Conservation (phyloP, 2,888 invertebrate species). For the Lithosia quadra region DNA sequence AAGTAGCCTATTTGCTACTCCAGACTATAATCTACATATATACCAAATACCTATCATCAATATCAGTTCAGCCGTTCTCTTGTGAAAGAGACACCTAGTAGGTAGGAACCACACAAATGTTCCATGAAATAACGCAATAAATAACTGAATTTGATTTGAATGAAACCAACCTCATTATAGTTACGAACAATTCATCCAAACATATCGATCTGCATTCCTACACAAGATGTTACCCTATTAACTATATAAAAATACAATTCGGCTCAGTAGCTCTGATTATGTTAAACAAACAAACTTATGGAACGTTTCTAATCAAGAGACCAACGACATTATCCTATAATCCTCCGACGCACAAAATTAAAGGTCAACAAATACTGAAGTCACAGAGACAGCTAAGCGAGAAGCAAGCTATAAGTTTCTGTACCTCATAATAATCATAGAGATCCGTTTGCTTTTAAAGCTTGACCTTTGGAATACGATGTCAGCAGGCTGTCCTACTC, state of each 20-base stretch:
- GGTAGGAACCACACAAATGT: no score
- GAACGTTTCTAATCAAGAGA: constrained; percentile 41
- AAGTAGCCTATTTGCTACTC: no score
- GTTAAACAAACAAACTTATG: constrained; percentile 42
- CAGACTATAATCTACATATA: no score
- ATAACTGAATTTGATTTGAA: background rate
- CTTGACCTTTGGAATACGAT: no score
- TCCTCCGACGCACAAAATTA: constrained; percentile 46
- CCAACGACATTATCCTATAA: constrained; percentile 39
- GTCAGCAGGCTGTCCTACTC: no score
- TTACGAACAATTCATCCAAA: constrained; percentile 10
- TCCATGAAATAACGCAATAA: background rate
- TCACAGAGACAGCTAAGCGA: constrained; percentile 30
- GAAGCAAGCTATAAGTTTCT: background rate
- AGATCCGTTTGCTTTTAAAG: no score
- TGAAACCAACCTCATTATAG: background rate
- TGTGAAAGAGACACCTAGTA: no score
- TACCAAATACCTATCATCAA: no score
- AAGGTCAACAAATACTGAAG: constrained; percentile 38
- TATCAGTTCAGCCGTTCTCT: no score
- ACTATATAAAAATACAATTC: constrained; percentile 15
- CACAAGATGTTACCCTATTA: constrained; percentile 21
- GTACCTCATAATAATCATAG: background rate
- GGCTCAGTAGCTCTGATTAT: constrained; percentile 38
- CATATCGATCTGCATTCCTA: constrained; percentile 13